Evolutionary conservation across 2,888 invertebrate species (phyloP).

Genomic region (Meta bourneti): DNA sequence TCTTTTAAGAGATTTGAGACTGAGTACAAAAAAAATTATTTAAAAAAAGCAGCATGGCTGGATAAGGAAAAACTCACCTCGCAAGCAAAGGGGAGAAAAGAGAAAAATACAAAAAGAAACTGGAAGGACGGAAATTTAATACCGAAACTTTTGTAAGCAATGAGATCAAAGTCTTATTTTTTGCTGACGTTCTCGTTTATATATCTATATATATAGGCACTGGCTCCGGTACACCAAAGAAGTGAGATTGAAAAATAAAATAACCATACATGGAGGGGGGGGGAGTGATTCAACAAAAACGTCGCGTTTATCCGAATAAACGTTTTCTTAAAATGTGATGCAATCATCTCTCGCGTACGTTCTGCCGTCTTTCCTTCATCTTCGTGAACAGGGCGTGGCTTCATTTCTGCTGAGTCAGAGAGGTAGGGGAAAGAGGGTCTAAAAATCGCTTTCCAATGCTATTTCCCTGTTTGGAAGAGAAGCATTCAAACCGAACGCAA

Average conservation of each 20-base stretch:
- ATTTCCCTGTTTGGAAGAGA: not conserved
- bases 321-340: constrained; percentile 65
- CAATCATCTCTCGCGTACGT: constrained; percentile 22
- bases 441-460: not conserved
- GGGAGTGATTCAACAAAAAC: constrained; percentile 22
- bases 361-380: constrained; percentile 14
- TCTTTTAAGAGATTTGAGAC: constrained; percentile 49
- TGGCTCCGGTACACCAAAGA: constrained; percentile 10
- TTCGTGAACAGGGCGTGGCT: constrained; percentile 11
- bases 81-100: constrained; percentile 5
- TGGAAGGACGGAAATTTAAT: constrained; percentile 69
- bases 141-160: constrained; percentile 73
- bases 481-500: not conserved
- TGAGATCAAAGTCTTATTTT: constrained; percentile 74
- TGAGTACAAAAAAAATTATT: constrained; percentile 31
- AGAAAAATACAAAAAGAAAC: constrained; percentile 30
- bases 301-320: constrained; percentile 50
- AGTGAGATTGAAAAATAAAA: constrained; percentile 31
- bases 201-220: constrained; percentile 61
- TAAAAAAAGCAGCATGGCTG: constrained; percentile 21
- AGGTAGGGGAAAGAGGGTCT: not conserved
- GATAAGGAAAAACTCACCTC: constrained; percentile 46
- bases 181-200: constrained; percentile 72
- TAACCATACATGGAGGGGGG: constrained; percentile 10
- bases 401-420: constrained; percentile 41